These are phyloP conservation scores for Epinephelus malabaricus DNA, from an alignment of 2,797 vertebrate species.

Conservation along the genomic window DNA sequence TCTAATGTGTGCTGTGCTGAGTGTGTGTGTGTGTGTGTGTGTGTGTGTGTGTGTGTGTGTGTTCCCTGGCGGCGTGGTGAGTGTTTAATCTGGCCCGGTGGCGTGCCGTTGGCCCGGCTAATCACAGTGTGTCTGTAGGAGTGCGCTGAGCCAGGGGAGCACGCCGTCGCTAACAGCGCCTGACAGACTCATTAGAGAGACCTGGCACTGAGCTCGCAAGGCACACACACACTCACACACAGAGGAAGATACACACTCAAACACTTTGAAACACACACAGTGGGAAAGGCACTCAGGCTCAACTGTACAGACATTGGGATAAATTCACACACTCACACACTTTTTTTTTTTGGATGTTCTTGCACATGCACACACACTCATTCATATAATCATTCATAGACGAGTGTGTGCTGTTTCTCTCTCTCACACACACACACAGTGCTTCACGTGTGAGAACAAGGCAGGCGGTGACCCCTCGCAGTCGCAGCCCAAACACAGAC, in stretches of 20 bases:
- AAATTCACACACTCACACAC: conserved; percentile 70
- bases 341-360: conserved; percentile 52
- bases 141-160: conserved; percentile 82
- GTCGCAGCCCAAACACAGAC: conserved; percentile 84
- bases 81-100: conserved; percentile 88
- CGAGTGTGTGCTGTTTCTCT: conserved; percentile 38
- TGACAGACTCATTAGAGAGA: conserved; percentile 88
- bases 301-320: conserved; percentile 73
- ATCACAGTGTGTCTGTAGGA: conserved; percentile 86
- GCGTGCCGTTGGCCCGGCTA: conserved; percentile 87
- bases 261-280: conserved; percentile 66
- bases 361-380: conserved; percentile 46
- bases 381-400: conserved; percentile 68
- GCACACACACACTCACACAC: conserved; percentile 48
- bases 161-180: conserved; percentile 84
- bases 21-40: conserved; percentile 41
- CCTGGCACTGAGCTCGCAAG: conserved; percentile 83
- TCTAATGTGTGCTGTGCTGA: conserved; percentile 55
- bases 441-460: conserved; percentile 82
- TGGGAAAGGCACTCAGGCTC: conserved; percentile 70
- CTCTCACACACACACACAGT: conserved; percentile 41
- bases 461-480: conserved; percentile 82
- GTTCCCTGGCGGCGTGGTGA: conserved; percentile 81
- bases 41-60: conserved; percentile 56
- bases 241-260: conserved; percentile 51